A percentile compares a stretch with the other conserved stretches of the same genome.
Conservation (phyloP, 2,888 invertebrate species). For the Strigamia maritima region DNA sequence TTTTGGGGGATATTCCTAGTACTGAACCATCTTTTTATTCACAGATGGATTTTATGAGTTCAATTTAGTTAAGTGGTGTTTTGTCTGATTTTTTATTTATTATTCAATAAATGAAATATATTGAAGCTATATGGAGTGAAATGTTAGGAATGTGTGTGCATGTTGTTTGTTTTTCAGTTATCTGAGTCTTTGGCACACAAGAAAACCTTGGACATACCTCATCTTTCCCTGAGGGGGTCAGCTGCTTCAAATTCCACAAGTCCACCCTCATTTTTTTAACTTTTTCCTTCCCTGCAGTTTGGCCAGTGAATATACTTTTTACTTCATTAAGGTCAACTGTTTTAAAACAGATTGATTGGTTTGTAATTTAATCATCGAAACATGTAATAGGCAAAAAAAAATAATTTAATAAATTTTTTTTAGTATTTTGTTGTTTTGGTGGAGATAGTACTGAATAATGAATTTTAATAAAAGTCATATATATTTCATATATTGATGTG, state of each 20-base stretch:
- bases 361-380: no score
- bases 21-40: neutral
- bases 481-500: no score
- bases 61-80: no score
- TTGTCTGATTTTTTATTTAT: no score
- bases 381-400: no score
- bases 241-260: slow-evolving; percentile 10
- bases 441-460: no score
- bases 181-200: slow-evolving; percentile 15
- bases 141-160: slow-evolving; percentile 7
- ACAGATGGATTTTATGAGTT: no score
- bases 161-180: neutral
- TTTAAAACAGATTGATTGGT: no score
- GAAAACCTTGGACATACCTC: slow-evolving; percentile 17
- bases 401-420: no score
- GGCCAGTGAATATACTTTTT: neutral
- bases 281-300: neutral
- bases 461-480: no score
- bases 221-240: slow-evolving; percentile 19
- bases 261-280: neutral
- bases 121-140: neutral
- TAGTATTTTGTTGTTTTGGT: no score
- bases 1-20: neutral
- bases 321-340: neutral
- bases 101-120: no score